Percentiles rank a stretch among this genome's conserved stretches.
Conservation (phyloP, 2,797 vertebrate genomes). For the Catamblyrhynchus diadema region DNA sequence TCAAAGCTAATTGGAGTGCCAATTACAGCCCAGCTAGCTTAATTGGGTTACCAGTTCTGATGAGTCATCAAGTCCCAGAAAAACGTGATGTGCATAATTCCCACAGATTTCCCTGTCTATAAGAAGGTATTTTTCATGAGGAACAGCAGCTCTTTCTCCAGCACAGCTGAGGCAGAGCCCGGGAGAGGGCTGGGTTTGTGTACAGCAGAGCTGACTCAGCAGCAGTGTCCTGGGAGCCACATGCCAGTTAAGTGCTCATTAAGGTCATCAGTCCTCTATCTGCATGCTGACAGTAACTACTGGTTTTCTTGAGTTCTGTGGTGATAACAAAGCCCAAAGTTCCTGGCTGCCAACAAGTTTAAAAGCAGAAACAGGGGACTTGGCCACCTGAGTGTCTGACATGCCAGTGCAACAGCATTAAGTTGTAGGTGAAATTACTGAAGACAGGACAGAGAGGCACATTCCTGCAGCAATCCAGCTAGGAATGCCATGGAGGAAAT, state of each 20-base stretch:
- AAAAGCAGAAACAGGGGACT: neutral
- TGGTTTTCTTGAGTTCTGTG: neutral
- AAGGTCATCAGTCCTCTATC: neutral
- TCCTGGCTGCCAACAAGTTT: neutral
- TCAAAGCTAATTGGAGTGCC: constrained; percentile 60
- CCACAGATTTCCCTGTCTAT: neutral
- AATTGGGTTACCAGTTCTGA: constrained; percentile 53
- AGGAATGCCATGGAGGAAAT: neutral
- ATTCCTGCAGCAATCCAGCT: neutral
- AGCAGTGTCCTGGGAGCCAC: neutral
- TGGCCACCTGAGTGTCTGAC: neutral
- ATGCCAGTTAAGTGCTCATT: neutral
- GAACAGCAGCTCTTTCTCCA: constrained; percentile 5
- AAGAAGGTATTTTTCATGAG: constrained; percentile 12
- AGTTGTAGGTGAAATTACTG: neutral
- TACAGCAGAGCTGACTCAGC: constrained; percentile 11
- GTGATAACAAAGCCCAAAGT: neutral
- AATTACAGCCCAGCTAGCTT: constrained; percentile 8
- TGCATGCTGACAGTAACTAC: neutral
- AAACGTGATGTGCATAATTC: constrained; percentile 12
- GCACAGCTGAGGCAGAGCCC: neutral
- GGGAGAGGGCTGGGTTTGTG: neutral
- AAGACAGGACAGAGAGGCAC: neutral
- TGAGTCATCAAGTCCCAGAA: neutral
- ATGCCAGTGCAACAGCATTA: neutral